Evolutionary conservation across 1,140 invertebrate species (phyloP).

Genomic region (Lasioglossum baleicum): DNA sequence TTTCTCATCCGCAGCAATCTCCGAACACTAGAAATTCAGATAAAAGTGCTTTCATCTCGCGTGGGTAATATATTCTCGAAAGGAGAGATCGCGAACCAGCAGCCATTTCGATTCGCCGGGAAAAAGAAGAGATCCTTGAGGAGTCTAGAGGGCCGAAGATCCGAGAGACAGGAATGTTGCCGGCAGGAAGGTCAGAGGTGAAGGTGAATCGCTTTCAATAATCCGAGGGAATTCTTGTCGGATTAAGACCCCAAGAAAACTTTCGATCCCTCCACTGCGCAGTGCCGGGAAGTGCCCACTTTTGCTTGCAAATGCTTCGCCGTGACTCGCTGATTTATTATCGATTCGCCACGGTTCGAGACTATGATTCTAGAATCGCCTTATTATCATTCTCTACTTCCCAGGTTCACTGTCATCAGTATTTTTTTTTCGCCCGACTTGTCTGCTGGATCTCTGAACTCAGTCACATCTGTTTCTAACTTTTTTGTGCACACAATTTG

Average conservation of each 20-base stretch:
- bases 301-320: background rate
- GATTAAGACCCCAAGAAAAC: constrained; percentile 27
- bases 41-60: constrained; percentile 39
- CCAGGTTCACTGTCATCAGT: too few relatives aligned
- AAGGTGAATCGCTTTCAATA: constrained; percentile 43
- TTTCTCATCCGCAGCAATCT: constrained; percentile 8
- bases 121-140: constrained; percentile 33
- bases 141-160: constrained; percentile 5
- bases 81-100: constrained; percentile 5
- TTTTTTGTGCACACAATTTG: too few relatives aligned
- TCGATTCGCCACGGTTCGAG: background rate
- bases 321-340: background rate
- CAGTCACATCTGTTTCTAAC: too few relatives aligned
- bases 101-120: constrained; percentile 30
- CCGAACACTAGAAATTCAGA: constrained; percentile 34
- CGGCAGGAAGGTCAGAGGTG: constrained; percentile 38
- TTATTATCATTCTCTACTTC: too few relatives aligned
- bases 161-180: constrained; percentile 34
- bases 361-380: background rate
- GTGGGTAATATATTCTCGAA: constrained; percentile 35
- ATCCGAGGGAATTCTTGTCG: constrained; percentile 21
- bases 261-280: background rate
- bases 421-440: too few relatives aligned
- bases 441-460: too few relatives aligned
- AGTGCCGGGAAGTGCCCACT: background rate